Base-by-base conservation (phyloP, 2,888 invertebrate species). In the Dolomedes plantarius region DNA sequence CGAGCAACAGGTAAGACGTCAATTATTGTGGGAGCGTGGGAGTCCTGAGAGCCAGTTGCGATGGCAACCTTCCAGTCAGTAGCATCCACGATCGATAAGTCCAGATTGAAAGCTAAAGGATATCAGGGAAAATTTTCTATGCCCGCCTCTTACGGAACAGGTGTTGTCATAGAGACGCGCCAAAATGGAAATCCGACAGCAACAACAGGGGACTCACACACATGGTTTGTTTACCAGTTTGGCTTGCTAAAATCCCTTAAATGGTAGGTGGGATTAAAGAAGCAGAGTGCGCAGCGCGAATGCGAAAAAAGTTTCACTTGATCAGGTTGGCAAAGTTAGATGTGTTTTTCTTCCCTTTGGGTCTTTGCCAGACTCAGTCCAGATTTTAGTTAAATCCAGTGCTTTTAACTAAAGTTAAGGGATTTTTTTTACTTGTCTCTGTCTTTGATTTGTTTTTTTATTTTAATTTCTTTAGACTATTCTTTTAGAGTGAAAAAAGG, bases 1-100 rank as follows among this genome's bases (percentile, higher is more conserved):
- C n/a, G 50, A 46, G 81, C 81, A 81, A 81, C 81, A 81, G 81
- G 78, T 78, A 78, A 69, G 68, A 71, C 56, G 81, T 81, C 81
- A 46, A 81, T 81, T 81, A 81, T 74, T 74, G 29, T 31, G 23
- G 19, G n/a, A 39, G 69, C 82, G 82, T 82, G 71, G 80, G 80
- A 80, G 80, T 65, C 31, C 64, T 19, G 64, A 74, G 81, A 81
- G 32, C 67, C 31, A 69, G 81, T 82, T 69, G 75, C 82, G 69
- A 82, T 82, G 75, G 75, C 69, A 75, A 76, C 75, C 13, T 76
- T 82, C 75, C 82, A 71, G 74, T 71, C 75, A 75, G 39, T 41
- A 75, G 82, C 82, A 82, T 82, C 82, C 16, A 0, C 41, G 75
- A 82, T 82, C 82, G 74, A 82, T 82, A 69, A 36, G 75, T 64